Evolutionary conservation across 2,888 invertebrate genomes (phyloP).

Genomic region (Zonitis immaculata): DNA sequence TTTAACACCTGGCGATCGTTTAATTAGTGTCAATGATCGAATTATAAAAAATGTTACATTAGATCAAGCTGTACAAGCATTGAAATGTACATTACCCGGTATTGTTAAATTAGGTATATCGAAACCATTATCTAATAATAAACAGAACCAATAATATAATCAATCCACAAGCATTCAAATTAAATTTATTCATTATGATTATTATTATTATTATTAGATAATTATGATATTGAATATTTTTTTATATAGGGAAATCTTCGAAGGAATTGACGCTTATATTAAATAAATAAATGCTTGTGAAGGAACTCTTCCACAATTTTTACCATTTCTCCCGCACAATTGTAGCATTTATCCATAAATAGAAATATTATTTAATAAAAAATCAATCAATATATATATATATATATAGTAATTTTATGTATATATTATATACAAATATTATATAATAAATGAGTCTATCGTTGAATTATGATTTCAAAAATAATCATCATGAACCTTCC

Average conservation of each 20-base stretch:
- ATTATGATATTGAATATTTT: too few relatives aligned
- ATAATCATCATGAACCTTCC: too few relatives aligned
- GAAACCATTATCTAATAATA: constrained; percentile 63
- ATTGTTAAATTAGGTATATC: constrained; percentile 88
- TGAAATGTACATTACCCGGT: constrained; percentile 91
- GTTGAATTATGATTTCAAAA: too few relatives aligned
- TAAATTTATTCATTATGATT: not conserved
- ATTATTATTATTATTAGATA: too few relatives aligned
- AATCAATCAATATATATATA: too few relatives aligned
- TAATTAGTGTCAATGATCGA: constrained; percentile 86
- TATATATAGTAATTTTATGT: too few relatives aligned
- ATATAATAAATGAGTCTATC: too few relatives aligned
- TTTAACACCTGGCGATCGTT: constrained; percentile 86
- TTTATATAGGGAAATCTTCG: too few relatives aligned
- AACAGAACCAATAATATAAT: constrained; percentile 30
- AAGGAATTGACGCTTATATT: not conserved
- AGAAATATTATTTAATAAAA: too few relatives aligned
- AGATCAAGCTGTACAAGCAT: constrained; percentile 91
- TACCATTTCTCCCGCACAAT: not conserved
- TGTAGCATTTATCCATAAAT: not conserved
- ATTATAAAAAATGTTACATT: constrained; percentile 87
- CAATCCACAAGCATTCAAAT: constrained; percentile 23
- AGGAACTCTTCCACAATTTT: not conserved
- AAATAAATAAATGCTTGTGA: not conserved
- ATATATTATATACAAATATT: too few relatives aligned